Base-by-base conservation (phyloP, 2,888 invertebrate genomes). In the Ochropleura plecta region DNA sequence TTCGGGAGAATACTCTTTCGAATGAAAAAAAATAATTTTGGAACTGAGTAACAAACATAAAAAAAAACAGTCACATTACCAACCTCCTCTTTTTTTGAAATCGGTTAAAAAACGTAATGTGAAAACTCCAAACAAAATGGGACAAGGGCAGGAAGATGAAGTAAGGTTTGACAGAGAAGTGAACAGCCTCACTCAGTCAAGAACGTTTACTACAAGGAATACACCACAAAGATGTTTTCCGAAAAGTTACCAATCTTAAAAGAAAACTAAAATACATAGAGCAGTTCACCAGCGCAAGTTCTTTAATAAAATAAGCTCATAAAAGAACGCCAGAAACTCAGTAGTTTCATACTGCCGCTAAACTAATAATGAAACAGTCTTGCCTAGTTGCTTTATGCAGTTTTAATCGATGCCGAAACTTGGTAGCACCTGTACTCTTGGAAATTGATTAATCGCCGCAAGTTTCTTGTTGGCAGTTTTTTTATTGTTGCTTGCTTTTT, bases 401-500 rank as follows among this genome's bases (percentile, higher is more conserved):
- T 75, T 85, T 86, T 85, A 86, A 86, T 86, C 83, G 80, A 63
- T 76, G 79, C 76, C 46, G n/a, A 83, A 87, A 87, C 72, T 87
- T 83, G 77, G 86, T 83, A 57, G 51, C 85, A 88, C 86, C 88
- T 88, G 82, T 70, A 79, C 80, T 78, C 70, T 53, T 69, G 68
- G 71, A 84, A 87, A 88, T 87, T 91, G 89, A 91, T 90, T 90
- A 90, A 91, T 90, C 82, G 76, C 78, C 68, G 68, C 79, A 86
- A 90, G 84, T 89, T 90, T 78, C 79, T 77, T 69, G 76, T 76
- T 73, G 59, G 66, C 63, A 64, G 46, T 72, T 73, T 75, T 76
- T 71, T 65, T 63, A 69, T 76, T 68, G 53, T 7, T 65, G 49
- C 49, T 70, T 59, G 62, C 63, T 51, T 75, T 77, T 75, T 77